Evolutionary conservation across 2,888 invertebrate species (phyloP), one percentile per base, ranked within the genome.

Genomic region (Uloborus plumipes): DNA sequence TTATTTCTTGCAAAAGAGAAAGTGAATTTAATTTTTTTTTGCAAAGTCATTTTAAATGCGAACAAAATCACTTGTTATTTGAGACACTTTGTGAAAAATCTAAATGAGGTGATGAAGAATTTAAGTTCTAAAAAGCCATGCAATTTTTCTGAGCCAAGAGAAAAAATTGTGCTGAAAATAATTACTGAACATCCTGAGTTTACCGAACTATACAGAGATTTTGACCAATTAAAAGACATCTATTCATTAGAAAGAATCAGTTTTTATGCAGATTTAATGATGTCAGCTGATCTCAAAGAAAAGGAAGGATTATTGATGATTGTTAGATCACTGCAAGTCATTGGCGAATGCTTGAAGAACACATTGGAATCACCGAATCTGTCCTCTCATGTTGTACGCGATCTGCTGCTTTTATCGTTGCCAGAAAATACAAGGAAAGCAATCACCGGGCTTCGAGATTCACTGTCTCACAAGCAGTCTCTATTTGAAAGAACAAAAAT

Each of bases 341-440:
- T 67, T 7, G 69, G 78, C 4, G 71, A 78, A 51, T 47, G 66
- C 22, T 16, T 78, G 13, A 71, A 78, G 11, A 66, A 72, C 18
- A 65, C 66, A 6, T 0, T 65, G 3, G 78, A 72, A 71, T 59
- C 76, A 11, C 69, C 76, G 2, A 69, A 76, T 11, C 4, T 69
- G n/a, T 62, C 62, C 3, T 61, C 61, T 26, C 3, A 20, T 18
- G 6, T 20, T 2, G 67, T 71, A 3, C 22, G 39, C 9, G 64
- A 77, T 11, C 16, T 62, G 7, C 16, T 72, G 13, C 55, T 78
- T 6, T 50, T 18, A 7, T 71, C 64, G 16, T 18, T 78, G 18
- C 71, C 71, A 15, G 6, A 18, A 49, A 65, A 26, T 47, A 53
- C 67, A 1, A 15, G 62, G 20, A 31, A 55, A 51, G 55, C 51